A percentile compares a stretch with the other conserved stretches of the same genome.
phyloP scores from a whole-genome alignment of 2,888 invertebrate genomes.

The Hemaris fuciformis region DNA sequence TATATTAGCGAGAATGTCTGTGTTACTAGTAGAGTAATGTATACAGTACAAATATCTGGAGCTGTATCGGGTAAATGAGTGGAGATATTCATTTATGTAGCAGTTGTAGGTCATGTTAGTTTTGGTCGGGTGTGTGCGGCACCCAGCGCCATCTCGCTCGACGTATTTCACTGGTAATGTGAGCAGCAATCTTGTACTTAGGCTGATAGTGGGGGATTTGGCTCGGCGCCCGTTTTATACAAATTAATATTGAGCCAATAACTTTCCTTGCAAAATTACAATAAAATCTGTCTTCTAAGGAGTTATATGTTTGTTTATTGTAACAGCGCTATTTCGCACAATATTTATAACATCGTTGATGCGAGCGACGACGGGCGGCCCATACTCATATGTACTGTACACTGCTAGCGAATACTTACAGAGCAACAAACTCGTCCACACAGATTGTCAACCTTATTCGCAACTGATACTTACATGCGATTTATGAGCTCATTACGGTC shows the following conservation, averaged over 20 bases:
- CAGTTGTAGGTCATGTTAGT: background rate
- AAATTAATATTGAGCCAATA: slow-evolving; percentile 31
- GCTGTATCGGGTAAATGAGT: background rate
- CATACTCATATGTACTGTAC: background rate
- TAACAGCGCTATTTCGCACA: background rate
- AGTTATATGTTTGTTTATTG: background rate
- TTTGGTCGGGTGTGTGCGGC: background rate
- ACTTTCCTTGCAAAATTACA: slow-evolving; percentile 30
- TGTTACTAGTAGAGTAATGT: background rate
- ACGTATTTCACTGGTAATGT: background rate
- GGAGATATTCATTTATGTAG: background rate
- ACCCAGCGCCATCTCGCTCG: background rate
- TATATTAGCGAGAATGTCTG: no score
- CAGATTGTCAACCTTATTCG: background rate
- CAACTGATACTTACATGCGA: background rate
- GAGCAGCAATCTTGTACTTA: slow-evolving; percentile 24
- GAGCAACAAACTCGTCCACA: background rate
- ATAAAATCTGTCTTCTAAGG: slow-evolving; percentile 22
- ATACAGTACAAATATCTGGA: background rate
- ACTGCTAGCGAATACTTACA: background rate
- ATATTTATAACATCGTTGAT: background rate
- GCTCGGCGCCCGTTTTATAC: slow-evolving; percentile 35
- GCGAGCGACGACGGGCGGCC: background rate
- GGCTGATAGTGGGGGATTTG: slow-evolving; percentile 32
- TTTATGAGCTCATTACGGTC: background rate